Evolutionary conservation across 2,113 vertebrate species (phyloP).

Genomic region (Dasypus novemcinctus): DNA sequence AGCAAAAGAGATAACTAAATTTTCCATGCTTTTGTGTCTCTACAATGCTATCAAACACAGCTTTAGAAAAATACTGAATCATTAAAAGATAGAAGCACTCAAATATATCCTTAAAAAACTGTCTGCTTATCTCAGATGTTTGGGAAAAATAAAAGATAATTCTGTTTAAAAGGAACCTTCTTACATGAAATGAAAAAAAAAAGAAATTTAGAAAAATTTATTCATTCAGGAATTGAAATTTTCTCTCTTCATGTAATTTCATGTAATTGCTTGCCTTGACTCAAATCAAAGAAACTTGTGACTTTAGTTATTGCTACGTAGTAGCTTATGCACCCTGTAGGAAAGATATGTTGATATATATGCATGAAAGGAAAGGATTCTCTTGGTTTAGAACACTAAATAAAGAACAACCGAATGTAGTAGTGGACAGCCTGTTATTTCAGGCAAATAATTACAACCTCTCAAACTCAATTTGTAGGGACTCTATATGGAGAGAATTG

Average conservation of each 20-base stretch:
- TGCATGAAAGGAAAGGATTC: background rate
- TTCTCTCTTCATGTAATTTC: background rate
- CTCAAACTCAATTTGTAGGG: background rate
- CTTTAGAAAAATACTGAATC: background rate
- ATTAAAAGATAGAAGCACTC: background rate
- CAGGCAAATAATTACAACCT: background rate
- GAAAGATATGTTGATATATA: background rate
- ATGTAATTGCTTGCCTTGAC: background rate
- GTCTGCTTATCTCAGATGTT: background rate
- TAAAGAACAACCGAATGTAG: background rate
- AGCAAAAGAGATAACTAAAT: background rate
- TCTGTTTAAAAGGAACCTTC: background rate
- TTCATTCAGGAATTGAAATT: background rate
- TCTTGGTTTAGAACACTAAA: background rate
- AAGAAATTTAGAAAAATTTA: background rate
- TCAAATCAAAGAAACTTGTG: background rate
- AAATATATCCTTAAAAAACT: background rate
- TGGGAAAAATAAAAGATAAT: background rate
- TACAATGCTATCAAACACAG: background rate
- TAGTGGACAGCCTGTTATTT: background rate
- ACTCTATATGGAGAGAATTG: background rate
- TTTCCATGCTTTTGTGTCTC: background rate
- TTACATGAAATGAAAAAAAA: background rate
- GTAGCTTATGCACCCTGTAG: background rate
- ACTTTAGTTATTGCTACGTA: background rate